Base-by-base conservation (phyloP, 92 coral and sea anemone genomes). In the Pocillopora grandis region DNA sequence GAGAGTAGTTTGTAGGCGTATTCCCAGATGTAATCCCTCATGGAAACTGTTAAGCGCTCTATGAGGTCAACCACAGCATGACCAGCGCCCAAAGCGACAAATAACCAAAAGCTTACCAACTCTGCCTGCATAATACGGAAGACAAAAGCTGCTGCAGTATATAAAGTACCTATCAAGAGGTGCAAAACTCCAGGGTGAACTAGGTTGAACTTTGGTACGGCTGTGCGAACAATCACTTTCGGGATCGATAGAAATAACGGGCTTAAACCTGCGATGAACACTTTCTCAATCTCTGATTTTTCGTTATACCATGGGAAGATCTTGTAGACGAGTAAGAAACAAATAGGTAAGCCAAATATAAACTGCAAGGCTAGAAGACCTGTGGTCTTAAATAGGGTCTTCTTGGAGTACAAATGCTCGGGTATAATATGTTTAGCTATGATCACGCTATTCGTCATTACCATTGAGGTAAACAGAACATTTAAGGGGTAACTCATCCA, bases 121-220 rank as follows among this genome's bases (percentile, higher is more conserved):
- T 93, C 93, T 5, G 94, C 95, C 73, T 91, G 97, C 90, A 93
- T 82, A 15, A 87, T 81, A 14, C 97, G 91, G 56, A 86, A 91
- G 1, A 90, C 86, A 3, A 86, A 19, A 12, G 92, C 89, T 14
- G 86, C 64, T 1, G 56, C 82, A 18, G 88, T 89, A 66, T 83
- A 92, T 13, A 87, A 31, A 12, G 61, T 49, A 37, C 87, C 78
- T n/a, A 85, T 90, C 1, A 91, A 57, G 59, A 79, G 85, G 79
- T 91, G 62, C 9, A 87, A 75, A 1, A 77, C 79, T 1, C 92
- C 94, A 18, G 93, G 89, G 37, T 91, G 90, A 6, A 82, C 84
- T 2, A 86, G 78, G 36, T 84, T 81, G 49, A 91, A 60, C 67
- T 87, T 85, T 31, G 89, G 87, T 1, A 87, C 85, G 52, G 52